Evolutionary conservation across 2,797 vertebrate genomes (phyloP).

Genomic region (Alosa sapidissima): DNA sequence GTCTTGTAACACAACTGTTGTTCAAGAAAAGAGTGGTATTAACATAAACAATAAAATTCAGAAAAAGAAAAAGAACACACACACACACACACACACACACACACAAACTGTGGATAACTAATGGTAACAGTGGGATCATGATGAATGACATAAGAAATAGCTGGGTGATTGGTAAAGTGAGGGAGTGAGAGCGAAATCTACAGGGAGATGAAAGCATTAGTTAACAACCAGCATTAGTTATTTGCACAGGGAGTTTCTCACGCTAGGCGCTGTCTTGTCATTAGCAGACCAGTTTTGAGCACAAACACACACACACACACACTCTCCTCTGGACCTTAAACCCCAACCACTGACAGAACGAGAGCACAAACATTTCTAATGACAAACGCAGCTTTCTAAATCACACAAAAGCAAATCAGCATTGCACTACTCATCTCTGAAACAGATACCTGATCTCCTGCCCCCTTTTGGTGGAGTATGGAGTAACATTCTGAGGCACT

Average conservation of each 20-base stretch:
- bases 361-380: background rate
- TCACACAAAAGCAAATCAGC: constrained; percentile 1
- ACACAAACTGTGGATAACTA: background rate
- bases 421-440: background rate
- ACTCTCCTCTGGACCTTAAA: background rate
- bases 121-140: background rate
- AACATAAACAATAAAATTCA: background rate
- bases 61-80: background rate
- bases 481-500: background rate
- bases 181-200: background rate
- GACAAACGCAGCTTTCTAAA: background rate
- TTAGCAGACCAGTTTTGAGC: background rate
- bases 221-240: background rate
- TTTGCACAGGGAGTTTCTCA: constrained; percentile 15
- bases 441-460: background rate
- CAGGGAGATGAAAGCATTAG: background rate
- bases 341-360: background rate
- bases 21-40: background rate
- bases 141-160: background rate
- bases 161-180: background rate
- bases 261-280: background rate
- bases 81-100: background rate
- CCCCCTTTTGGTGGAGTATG: background rate
- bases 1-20: too few relatives aligned
- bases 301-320: background rate